Percentiles rank a stretch among this genome's conserved stretches.
Evolutionary conservation across 92 coral and sea anemone genomes (phyloP).

Genomic region (Montipora capitata): DNA sequence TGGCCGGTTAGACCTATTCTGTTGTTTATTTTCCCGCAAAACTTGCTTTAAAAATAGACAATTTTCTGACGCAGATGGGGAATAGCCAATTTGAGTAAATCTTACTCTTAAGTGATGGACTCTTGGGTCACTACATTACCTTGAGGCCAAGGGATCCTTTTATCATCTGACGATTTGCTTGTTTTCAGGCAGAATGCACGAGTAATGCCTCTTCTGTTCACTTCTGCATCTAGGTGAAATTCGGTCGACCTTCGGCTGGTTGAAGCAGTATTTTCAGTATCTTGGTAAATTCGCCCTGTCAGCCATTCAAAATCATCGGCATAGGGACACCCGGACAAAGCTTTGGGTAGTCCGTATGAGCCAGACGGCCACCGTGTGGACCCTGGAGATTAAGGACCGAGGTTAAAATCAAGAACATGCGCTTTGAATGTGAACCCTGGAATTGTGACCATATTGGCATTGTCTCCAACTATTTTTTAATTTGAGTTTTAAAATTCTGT

Average conservation of each 20-base stretch:
- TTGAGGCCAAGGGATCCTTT: constrained; percentile 50
- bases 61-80: too few species aligned
- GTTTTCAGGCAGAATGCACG: constrained; percentile 84
- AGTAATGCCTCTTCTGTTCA: constrained; percentile 47
- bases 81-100: too few species aligned
- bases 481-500: too few species aligned
- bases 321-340: background rate
- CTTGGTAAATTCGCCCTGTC: constrained; percentile 77
- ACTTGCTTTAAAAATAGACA: too few species aligned
- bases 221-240: constrained; percentile 74
- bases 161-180: background rate
- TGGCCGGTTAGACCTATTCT: too few species aligned
- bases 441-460: background rate
- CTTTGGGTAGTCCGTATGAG: background rate
- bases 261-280: constrained; percentile 58
- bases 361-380: background rate
- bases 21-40: too few species aligned
- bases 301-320: background rate
- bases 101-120: background rate
- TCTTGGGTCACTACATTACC: constrained; percentile 34
- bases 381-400: background rate
- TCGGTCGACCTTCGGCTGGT: constrained; percentile 57
- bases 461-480: too few species aligned
- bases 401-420: too few species aligned
- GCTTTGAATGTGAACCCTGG: background rate